phyloP scores from a whole-genome alignment of 2,113 vertebrate genomes.

The Genyomyrus donnyi region DNA sequence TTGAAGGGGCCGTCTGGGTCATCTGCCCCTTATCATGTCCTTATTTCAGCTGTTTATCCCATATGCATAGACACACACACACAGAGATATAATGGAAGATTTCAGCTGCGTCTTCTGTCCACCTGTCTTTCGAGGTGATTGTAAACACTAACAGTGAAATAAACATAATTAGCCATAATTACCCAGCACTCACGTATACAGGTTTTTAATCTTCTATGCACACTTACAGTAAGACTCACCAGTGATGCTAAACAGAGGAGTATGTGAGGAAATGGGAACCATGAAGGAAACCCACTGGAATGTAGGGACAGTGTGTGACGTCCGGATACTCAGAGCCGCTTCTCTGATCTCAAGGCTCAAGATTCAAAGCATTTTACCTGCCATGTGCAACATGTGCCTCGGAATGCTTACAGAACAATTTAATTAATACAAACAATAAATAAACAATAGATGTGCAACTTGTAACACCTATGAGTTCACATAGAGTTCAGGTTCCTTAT shows the following conservation, averaged over 20 bases:
- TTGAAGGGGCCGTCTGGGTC: neutral
- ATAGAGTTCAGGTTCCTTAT: neutral
- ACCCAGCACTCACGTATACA: neutral
- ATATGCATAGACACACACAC: conserved; percentile 5
- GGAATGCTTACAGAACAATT: neutral
- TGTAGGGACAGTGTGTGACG: neutral
- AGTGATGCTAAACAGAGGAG: neutral
- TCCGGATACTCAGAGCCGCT: neutral
- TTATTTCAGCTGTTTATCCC: neutral
- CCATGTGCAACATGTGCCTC: neutral
- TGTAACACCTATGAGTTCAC: neutral
- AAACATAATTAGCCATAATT: neutral
- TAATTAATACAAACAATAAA: neutral
- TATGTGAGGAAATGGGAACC: neutral
- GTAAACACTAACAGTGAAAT: neutral
- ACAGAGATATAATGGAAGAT: neutral
- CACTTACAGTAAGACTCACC: neutral
- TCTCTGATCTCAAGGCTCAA: neutral
- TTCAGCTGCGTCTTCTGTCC: neutral
- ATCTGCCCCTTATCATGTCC: neutral
- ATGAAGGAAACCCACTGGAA: neutral
- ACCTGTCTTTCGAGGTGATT: neutral
- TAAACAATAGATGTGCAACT: neutral
- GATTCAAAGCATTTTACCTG: neutral
- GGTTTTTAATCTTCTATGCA: neutral